A percentile compares a stretch with the other conserved stretches of the same genome.
Evolutionary conservation across 2,797 vertebrate species (phyloP).

Genomic region (Corythornis leucogaster): DNA sequence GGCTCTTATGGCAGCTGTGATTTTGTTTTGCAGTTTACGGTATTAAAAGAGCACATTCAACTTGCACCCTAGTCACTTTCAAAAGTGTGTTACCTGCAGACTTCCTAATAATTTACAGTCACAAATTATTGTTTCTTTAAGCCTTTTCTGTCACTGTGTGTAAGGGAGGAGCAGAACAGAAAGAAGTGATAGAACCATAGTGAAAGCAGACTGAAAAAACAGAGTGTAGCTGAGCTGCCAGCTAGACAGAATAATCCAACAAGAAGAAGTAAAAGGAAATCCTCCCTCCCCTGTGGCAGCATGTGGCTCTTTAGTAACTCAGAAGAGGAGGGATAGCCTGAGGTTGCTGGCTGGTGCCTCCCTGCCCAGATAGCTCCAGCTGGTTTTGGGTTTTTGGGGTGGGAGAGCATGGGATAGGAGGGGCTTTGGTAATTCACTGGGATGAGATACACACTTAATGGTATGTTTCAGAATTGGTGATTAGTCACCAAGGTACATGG

Average conservation of each 20-base stretch:
- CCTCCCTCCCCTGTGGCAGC: not conserved
- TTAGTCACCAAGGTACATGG: not conserved
- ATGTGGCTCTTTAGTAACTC: not conserved
- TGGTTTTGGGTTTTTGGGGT: not conserved
- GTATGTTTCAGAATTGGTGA: not conserved
- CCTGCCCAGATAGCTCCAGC: not conserved
- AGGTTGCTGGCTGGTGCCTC: not conserved
- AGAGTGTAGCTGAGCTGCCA: not conserved
- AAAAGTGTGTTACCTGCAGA: not conserved
- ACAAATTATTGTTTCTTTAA: conserved; percentile 24
- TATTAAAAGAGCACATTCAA: not conserved
- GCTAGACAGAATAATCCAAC: not conserved
- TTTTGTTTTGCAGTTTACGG: conserved; percentile 15
- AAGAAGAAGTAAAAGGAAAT: not conserved
- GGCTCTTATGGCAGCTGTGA: conserved; percentile 25
- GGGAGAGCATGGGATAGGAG: fast-evolving
- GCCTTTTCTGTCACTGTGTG: not conserved
- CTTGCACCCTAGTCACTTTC: not conserved
- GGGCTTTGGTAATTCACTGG: not conserved
- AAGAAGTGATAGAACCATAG: not conserved
- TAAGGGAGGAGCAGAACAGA: not conserved
- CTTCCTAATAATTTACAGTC: conserved; percentile 1
- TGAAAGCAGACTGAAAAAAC: not conserved
- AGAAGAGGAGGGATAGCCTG: not conserved
- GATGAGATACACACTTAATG: not conserved